Evolutionary conservation across 2,888 invertebrate genomes (phyloP), one percentile per base, ranked within the genome.

Genomic region (Germaria angustata): DNA sequence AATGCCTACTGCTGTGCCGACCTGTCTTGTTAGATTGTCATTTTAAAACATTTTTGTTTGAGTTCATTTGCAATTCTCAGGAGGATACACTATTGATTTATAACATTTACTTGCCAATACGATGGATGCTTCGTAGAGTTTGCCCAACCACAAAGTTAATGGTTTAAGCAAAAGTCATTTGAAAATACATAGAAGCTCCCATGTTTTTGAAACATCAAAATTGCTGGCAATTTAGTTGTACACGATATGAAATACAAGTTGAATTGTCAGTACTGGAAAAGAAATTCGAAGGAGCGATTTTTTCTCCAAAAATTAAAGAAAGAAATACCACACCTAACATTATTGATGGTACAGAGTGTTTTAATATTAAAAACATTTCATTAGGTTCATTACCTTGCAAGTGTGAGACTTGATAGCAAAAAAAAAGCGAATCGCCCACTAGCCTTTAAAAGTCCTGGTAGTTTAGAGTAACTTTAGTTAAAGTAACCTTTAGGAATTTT

Each of bases 1-100:
- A 68, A 39, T 61, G 77, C 61, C 51, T 53, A 81, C 76, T 75
- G 63, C 77, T 72, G 77, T 72, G 76, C 61, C 61, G 77, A 77
- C 76, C 71, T 81, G 81, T 81, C 81, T 81, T 77, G 81, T 81
- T 77, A 77, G 51, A 66, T 66, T 77, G 76, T 77, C 76, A 72
- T 72, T 81, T 75, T 51, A 51, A 66, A 77, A 81, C 57, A 81
- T 71, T 77, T 81, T 41, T 73, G 68, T 41, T 81, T 59, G 72
- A 81, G 81, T 81, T 77, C 53, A 77, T 81, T 76, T 77, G 28
- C 41, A 68, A 81, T 77, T 81, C 81, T 77, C 81, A 72, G 66
- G 81, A 77, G 76, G 66, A 68, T 77, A 39, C 22, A 69, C 63
- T 66, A 32, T 61, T 72, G 28, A 59, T 59, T 32, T 51, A 36